Conservation (phyloP, 2,113 vertebrate genomes). For the Oplegnathus fasciatus region DNA sequence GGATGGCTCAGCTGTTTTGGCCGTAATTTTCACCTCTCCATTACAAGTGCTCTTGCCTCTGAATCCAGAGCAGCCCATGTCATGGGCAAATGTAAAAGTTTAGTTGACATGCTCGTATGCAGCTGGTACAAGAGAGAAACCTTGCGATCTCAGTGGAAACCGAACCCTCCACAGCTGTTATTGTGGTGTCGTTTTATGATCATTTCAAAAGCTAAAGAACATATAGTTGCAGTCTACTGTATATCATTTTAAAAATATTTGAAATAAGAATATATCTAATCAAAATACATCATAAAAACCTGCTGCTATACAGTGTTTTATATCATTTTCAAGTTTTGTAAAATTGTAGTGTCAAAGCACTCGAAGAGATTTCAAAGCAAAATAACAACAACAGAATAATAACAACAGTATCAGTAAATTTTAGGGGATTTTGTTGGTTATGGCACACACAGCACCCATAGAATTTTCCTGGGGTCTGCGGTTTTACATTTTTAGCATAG, state of each 20-base stretch:
- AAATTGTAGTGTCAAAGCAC: not conserved
- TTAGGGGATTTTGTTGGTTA: not conserved
- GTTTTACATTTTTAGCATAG: no score
- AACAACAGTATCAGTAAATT: not conserved
- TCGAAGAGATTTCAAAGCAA: not conserved
- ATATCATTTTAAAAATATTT: not conserved
- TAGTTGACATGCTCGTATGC: constrained; percentile 18
- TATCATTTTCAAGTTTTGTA: not conserved
- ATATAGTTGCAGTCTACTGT: not conserved
- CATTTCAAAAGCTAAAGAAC: not conserved
- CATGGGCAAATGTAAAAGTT: constrained; percentile 38
- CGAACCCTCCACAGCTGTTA: not conserved
- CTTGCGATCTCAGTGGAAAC: not conserved
- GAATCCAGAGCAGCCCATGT: constrained; percentile 1
- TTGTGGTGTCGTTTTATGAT: not conserved
- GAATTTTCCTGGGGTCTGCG: no score
- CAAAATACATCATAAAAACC: not conserved
- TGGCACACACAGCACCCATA: not conserved
- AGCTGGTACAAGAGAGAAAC: constrained; percentile 12
- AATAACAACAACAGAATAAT: not conserved
- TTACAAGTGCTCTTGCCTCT: constrained; percentile 13
- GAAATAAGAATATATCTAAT: not conserved
- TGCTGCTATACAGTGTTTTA: not conserved
- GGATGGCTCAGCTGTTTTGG: constrained; percentile 45
- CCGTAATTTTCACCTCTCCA: constrained; percentile 24